phyloP scores from a whole-genome alignment of 2,113 vertebrate genomes.

The Nymphicus hollandicus region DNA sequence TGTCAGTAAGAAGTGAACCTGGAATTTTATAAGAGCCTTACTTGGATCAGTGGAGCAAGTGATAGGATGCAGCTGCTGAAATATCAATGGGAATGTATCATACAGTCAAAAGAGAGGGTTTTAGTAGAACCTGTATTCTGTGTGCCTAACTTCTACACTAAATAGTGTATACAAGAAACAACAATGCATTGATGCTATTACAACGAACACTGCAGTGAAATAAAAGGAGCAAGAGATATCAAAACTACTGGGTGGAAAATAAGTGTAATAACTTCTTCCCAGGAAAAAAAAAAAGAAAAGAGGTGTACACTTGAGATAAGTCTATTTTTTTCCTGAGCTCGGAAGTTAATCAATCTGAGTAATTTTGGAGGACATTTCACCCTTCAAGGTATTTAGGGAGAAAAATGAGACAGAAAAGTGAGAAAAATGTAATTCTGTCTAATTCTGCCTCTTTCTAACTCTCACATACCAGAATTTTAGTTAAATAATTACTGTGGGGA shows the following conservation, averaged over 20 bases:
- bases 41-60: background rate
- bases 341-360: background rate
- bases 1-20: conserved; percentile 2
- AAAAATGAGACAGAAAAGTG: background rate
- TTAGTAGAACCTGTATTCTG: background rate
- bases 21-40: background rate
- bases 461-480: background rate
- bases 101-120: background rate
- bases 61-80: background rate
- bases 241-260: background rate
- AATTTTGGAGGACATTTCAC: background rate
- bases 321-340: background rate
- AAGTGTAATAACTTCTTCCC: background rate
- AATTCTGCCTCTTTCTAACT: background rate
- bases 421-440: background rate
- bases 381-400: background rate
- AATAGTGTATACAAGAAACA: background rate
- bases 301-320: background rate
- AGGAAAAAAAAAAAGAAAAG: background rate
- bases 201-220: background rate
- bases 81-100: background rate
- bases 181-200: background rate
- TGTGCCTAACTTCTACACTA: background rate
- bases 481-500: background rate
- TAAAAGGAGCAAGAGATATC: background rate